phyloP scores from a whole-genome alignment of 1,140 invertebrate genomes.

The Tetramorium alpestre region DNA sequence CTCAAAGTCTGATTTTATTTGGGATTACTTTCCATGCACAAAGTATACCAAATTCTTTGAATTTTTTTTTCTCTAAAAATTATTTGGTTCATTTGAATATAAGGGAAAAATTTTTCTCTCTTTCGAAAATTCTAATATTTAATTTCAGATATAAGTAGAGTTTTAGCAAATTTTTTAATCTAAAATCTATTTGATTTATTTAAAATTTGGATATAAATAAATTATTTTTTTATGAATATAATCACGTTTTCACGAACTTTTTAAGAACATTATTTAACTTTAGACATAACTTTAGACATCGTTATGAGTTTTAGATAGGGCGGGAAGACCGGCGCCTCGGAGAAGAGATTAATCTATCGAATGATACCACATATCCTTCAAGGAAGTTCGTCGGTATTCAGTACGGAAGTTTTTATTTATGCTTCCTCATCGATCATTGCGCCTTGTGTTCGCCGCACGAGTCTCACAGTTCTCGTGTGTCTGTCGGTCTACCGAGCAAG shows the following conservation, averaged over 20 bases:
- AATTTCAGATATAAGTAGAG: neutral
- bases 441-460: conserved; percentile 44
- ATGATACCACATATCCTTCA: neutral
- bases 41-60: neutral
- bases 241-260: no score
- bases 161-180: neutral
- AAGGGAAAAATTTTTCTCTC: neutral
- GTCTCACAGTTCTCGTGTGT: conserved; percentile 57
- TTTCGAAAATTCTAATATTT: neutral
- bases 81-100: neutral
- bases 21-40: neutral
- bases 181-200: neutral
- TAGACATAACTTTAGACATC: neutral
- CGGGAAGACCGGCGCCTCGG: neutral
- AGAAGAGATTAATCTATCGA: conserved; percentile 16
- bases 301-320: neutral
- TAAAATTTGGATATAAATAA: neutral
- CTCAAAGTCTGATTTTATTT: neutral
- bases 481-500: conserved; percentile 33
- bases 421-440: conserved; percentile 42
- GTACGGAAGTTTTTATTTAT: conserved; percentile 54
- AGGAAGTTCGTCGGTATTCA: conserved; percentile 36
- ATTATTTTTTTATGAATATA: neutral
- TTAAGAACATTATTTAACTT: neutral
- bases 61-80: neutral